Percentiles rank a stretch among this genome's conserved stretches.
These are phyloP conservation scores for Diglossa cyanea DNA, from an alignment of 2,797 vertebrate genomes.

Conservation along the genomic window DNA sequence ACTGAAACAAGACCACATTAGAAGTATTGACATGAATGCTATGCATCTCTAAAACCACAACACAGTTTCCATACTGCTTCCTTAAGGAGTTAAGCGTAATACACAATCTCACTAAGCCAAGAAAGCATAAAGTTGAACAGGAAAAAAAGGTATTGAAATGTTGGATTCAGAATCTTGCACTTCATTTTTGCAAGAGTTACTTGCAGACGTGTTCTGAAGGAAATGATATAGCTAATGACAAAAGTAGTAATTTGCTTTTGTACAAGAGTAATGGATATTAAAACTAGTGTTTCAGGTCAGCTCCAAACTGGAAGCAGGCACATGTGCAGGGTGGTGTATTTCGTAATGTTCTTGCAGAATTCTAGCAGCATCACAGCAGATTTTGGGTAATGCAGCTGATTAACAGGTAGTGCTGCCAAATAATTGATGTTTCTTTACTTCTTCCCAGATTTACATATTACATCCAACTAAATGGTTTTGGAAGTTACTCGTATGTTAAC, in stretches of 20 bases:
- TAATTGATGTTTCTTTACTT: not conserved
- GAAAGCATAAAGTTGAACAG: not conserved
- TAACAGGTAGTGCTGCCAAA: not conserved
- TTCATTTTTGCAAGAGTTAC: not conserved
- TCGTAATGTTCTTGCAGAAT: not conserved
- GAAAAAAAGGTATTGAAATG: not conserved
- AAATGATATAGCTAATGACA: not conserved
- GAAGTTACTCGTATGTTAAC: not conserved
- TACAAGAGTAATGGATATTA: not conserved
- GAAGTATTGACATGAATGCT: not conserved
- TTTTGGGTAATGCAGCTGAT: accelerated
- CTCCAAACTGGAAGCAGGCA: not conserved
- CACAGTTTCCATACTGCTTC: not conserved
- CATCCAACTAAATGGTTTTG: not conserved
- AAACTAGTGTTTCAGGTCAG: not conserved
- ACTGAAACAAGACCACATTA: not conserved
- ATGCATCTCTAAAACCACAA: not conserved
- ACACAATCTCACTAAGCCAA: not conserved
- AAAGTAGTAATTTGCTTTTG: not conserved
- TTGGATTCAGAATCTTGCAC: not conserved
- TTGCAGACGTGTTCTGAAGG: not conserved
- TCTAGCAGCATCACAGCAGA: not conserved
- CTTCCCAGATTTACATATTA: not conserved
- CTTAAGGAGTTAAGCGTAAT: not conserved
- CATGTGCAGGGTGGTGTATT: not conserved